Conservation (phyloP, 23 tunicate species). For the Ascidia mentula region DNA sequence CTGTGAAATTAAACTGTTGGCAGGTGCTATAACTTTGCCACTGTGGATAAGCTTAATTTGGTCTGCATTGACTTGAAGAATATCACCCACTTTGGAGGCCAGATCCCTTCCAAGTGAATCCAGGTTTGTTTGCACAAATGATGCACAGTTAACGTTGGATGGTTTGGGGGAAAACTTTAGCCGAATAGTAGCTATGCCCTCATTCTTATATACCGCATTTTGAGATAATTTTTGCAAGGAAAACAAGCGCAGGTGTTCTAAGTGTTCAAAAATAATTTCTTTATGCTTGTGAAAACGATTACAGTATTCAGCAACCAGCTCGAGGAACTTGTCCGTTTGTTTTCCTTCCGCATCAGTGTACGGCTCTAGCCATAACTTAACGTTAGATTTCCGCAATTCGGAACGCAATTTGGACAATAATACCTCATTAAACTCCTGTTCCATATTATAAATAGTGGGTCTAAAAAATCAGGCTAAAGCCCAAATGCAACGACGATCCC, state of each 20-base stretch:
- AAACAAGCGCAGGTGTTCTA: conserved; percentile 37
- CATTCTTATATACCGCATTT: conserved; percentile 39
- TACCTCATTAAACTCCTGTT: conserved; percentile 9
- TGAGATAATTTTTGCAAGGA: conserved; percentile 48
- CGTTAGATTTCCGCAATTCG: conserved; percentile 18
- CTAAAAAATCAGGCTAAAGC: no score
- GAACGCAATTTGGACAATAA: conserved; percentile 11
- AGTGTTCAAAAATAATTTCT: conserved; percentile 16
- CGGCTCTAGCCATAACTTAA: not conserved
- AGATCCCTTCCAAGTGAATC: conserved; percentile 38
- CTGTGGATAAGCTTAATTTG: conserved; percentile 44
- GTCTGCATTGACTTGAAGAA: conserved; percentile 1
- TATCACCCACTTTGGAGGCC: conserved; percentile 8
- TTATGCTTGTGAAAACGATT: not conserved
- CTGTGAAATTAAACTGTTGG: conserved; percentile 33
- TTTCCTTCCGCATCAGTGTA: not conserved
- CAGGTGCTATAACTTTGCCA: conserved; percentile 45
- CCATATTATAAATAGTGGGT: no score
- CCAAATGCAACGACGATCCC: no score
- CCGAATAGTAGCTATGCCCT: conserved; percentile 44
- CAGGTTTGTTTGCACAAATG: conserved; percentile 49
- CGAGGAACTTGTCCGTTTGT: not conserved
- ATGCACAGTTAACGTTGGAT: not conserved
- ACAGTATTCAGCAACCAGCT: not conserved
- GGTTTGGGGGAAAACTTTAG: conserved; percentile 54